Conservation (phyloP, 2,113 vertebrate genomes). For the Danionella cerebrum region DNA sequence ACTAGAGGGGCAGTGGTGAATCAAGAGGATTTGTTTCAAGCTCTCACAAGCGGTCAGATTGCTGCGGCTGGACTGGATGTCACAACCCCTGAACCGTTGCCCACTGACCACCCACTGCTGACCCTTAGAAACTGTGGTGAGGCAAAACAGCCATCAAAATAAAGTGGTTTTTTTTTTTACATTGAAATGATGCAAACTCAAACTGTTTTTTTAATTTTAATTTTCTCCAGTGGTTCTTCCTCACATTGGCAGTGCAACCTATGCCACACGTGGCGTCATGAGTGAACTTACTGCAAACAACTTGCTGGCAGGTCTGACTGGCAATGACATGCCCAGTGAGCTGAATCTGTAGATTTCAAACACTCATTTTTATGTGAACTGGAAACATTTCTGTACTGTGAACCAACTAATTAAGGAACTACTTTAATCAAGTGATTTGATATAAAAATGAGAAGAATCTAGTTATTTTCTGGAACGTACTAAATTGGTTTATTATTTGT, state of each 20-base stretch:
- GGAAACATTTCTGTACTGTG: not conserved
- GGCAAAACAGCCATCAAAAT: conserved; percentile 1
- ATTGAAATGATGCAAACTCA: not conserved
- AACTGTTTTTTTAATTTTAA: not conserved
- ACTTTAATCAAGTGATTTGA: not conserved
- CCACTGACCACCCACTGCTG: conserved; percentile 61
- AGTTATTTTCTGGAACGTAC: no score
- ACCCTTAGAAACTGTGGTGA: conserved; percentile 63
- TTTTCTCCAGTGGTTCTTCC: conserved; percentile 61
- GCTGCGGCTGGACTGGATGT: conserved; percentile 61
- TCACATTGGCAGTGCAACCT: conserved; percentile 64
- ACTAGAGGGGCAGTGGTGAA: conserved; percentile 61
- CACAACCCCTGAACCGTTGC: conserved; percentile 62
- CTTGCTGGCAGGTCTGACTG: conserved; percentile 60
- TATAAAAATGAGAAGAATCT: no score
- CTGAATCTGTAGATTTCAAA: conserved; percentile 44
- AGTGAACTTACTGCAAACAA: conserved; percentile 60
- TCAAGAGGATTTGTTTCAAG: conserved; percentile 61
- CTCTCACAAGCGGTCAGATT: conserved; percentile 51
- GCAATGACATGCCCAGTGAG: conserved; percentile 63
- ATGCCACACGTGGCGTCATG: conserved; percentile 69
- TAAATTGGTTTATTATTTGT: no score
- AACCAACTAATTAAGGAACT: not conserved
- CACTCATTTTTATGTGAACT: not conserved
- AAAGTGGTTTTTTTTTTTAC: no score